Evolutionary conservation across 2,888 invertebrate species (phyloP), one percentile per base, ranked within the genome.

Genomic region (Branchipolynoe longqiensis): DNA sequence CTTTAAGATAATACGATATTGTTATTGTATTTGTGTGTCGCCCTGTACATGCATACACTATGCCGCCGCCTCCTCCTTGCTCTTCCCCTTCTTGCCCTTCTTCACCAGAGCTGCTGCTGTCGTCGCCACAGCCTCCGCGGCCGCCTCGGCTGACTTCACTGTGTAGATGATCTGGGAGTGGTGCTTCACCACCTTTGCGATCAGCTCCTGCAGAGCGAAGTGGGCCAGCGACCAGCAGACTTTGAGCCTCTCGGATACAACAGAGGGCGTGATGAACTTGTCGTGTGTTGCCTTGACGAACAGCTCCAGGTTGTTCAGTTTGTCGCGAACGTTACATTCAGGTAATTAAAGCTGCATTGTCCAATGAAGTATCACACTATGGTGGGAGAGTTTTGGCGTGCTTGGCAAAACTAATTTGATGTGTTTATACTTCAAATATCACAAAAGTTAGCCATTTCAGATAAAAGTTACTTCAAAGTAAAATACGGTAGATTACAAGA

Each of bases 311-410:
- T 99, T 99, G 96, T 99, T 99, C 93, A 99, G 96, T 96, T 99
- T 99, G 94, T 99, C 99, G 94, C 99, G 97, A 90, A 99, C 98
- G 96, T 99, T 99, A 96, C 99, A n/a, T n/a, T n/a, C n/a, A n/a
- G n/a, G n/a, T n/a, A n/a, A n/a, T n/a, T n/a, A n/a, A n/a, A n/a
- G n/a, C n/a, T n/a, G n/a, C n/a, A n/a, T n/a, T n/a, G n/a, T n/a
- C n/a, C n/a, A n/a, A n/a, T n/a, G n/a, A n/a, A n/a, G n/a, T n/a
- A n/a, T n/a, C n/a, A n/a, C n/a, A n/a, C n/a, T n/a, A n/a, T n/a
- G n/a, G n/a, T n/a, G n/a, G n/a, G n/a, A n/a, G n/a, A n/a, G n/a
- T n/a, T n/a, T n/a, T n/a, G n/a, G n/a, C n/a, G n/a, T n/a, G n/a
- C n/a, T n/a, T n/a, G n/a, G n/a, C n/a, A n/a, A n/a, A n/a, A n/a